These are phyloP conservation scores for Nezara viridula DNA, from an alignment of 2,888 invertebrate species.

Conservation along the genomic window DNA sequence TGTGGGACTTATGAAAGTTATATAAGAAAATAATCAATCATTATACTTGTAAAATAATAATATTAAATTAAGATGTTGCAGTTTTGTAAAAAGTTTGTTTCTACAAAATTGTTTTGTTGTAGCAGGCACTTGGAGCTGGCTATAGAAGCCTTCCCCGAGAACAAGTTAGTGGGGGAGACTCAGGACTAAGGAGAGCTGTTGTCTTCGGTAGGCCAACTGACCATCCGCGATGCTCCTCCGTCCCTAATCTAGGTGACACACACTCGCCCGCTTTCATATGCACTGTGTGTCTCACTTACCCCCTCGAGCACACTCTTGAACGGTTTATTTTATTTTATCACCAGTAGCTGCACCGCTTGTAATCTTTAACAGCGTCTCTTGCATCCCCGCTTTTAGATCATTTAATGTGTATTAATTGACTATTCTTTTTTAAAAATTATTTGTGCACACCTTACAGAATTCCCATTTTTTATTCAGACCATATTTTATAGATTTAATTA, in stretches of 20 bases:
- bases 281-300: slow-evolving; percentile 54
- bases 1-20: not conserved
- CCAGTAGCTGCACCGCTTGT: slow-evolving; percentile 42
- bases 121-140: slow-evolving; percentile 71
- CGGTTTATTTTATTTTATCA: slow-evolving; percentile 15
- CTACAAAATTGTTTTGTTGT: not conserved
- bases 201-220: slow-evolving; percentile 78
- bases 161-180: slow-evolving; percentile 58
- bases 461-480: not conserved
- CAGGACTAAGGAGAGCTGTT: slow-evolving; percentile 74
- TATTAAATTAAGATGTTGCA: not conserved
- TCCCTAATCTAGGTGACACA: slow-evolving; percentile 87
- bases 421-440: not conserved
- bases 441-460: not conserved
- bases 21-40: too few relatives aligned
- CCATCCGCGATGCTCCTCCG: slow-evolving; percentile 83
- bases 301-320: slow-evolving; percentile 12
- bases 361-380: slow-evolving; percentile 40
- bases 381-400: slow-evolving; percentile 29
- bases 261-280: slow-evolving; percentile 58
- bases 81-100: not conserved
- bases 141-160: slow-evolving; percentile 85
- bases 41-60: not conserved
- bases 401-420: not conserved
- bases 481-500: not conserved